Base-by-base conservation (phyloP, 1,140 invertebrate genomes). In the Leptinotarsa lineolata region DNA sequence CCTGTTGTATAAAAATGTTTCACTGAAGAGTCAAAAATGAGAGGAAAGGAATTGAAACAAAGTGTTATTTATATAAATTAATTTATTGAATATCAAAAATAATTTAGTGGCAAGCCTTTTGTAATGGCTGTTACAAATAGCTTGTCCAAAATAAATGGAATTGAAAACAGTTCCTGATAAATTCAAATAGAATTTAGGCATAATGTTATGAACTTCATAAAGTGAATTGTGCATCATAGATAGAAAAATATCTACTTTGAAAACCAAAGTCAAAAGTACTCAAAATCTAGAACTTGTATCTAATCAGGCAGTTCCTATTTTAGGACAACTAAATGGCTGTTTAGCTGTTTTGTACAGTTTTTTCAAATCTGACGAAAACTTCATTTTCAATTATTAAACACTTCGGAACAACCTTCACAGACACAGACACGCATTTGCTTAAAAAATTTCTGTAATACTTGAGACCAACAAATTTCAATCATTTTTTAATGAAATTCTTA, bases 71-170 rank as follows among this genome's bases (percentile, higher is more conserved):
- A 39, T 39, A 39, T 11, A 54, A 54, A 54, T 54, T 5, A 54
- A 16, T 54, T 54, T 54, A 54, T 15, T 54, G 4, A 39, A 54
- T 54, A 54, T 54, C 48, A 54, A 15, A 54, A 54, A 18, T 18
- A 54, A 54, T 54, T 39, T 39, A 8, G 8, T 39, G 30, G 13
- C 54, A 76, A 77, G 72, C 63, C 46, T n/a, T 74, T 74, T 69
- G 61, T 70, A 77, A 74, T 77, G 75, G 75, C 75, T 77, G 75
- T 68, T 77, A 70, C 61, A 74, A 72, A 74, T 13, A 63, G 68
- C 75, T 74, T 72, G 24, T 66, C n/a, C 58, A 54, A 54, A 54
- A 54, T n/a, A 3, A 64, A 24, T 60, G 59, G 21, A 13, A 3
- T 18, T 13, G 59, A 8, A 2, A 60, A 60, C 18, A 18, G 59